Base-by-base conservation (phyloP, 2,888 invertebrate genomes). In the Acrobasis consociella region DNA sequence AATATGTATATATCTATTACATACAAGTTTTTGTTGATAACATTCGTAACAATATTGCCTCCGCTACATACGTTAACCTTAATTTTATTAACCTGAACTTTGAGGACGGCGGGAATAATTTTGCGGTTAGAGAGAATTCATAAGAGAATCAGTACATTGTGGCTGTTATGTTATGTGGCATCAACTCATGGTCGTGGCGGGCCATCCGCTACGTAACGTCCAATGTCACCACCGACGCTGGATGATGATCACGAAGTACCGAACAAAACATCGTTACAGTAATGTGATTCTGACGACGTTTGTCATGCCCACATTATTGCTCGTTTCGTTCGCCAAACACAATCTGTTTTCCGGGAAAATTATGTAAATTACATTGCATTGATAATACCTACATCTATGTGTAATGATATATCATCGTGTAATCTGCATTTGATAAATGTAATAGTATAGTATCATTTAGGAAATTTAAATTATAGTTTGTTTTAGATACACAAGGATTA, bases 231-330 rank as follows among this genome's bases (percentile, higher is more conserved):
- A 17, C 8, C 55, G 13, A 15, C 5, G 46, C n/a, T 7, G n/a
- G 13, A 11, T 16, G 15, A n/a, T 56, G 39, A 56, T 17, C 39
- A 42, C 16, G 56, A 42, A 42, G 56, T 37, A 31, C 31, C 31
- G 31, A 17, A 56, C 42, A 56, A 56, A 56, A 56, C 56, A 42
- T 56, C 56, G 13, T 17, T 56, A 56, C 17, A 11, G 42, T 56
- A 56, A 56, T 56, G 55, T 1, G 16, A 11, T 42, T 56, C 46
- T 56, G 56, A 56, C 38, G 50, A 39, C 10, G n/a, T 31, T 1
- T 56, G 56, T 56, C 16, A 55, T 16, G 15, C 9, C 38, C 38
- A 9, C 22, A n/a, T 56, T 55, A 39, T 56, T 46, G 46, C 15
- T 0, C 17, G 42, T 56, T 46, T 38, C 31, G 9, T 42, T 56